Evolutionary conservation across 2,113 vertebrate species (phyloP), one percentile per base, ranked within the genome.

Genomic region (Myotis yumanensis): DNA sequence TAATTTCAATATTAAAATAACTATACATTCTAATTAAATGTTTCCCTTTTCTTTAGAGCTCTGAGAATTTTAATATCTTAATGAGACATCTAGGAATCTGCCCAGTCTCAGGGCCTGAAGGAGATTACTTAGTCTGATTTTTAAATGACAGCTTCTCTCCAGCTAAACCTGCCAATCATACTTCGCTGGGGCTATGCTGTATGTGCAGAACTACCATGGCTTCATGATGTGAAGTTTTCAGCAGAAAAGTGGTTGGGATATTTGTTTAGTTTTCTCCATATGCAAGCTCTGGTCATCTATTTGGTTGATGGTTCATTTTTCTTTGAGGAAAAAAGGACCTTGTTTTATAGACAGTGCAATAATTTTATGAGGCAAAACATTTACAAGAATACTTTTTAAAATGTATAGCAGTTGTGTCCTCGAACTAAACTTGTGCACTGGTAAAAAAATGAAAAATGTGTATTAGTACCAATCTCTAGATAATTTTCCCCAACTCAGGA

Each of bases 51-150:
- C 37, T 57, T 89, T 43, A 35, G 16, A 54, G 7, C 11, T 66
- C 48, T 69, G n/a, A 79, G 72, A 62, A 89, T 83, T 82, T 75
- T 64, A 82, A 37, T 75, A 93, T 59, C 43, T 46, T 93, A 37
- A 40, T 85, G 77, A 89, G 68, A 17, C 87, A 82, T 66, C 23
- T 43, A 79, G 52, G 18, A 51, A 77, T 25, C 23, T 73, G 43
- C 57, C 37, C 11, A 66, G 52, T 75, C 51, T 84, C 80, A 93
- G 54, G 15, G 59, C 54, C 54, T 66, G 59, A 62, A 91, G 59
- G 90, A 81, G 12, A 75, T 85, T 71, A 11, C 11, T 76, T 37
- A 46, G 23, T 46, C 25, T 85, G 52, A 79, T 72, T 86, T 89
- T 54, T 73, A 57, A 57, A 69, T 54, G 79, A 90, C 54, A 86